Conservation (phyloP, 2,888 invertebrate genomes). For the Brassicogethes aeneus region DNA sequence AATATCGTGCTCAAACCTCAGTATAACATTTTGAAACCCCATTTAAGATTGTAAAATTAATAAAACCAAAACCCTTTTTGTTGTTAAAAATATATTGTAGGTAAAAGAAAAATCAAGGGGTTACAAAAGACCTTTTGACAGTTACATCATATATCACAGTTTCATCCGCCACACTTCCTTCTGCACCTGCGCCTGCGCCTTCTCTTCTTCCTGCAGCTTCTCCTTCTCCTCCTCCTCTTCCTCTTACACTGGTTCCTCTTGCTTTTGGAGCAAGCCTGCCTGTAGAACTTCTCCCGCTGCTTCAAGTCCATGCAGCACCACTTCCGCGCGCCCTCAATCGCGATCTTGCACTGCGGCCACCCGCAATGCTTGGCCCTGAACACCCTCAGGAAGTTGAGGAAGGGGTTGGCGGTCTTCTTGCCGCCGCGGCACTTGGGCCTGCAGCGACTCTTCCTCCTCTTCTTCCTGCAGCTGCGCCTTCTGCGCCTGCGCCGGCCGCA, state of each 20-base stretch:
- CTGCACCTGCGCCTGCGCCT: background rate
- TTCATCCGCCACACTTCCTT: background rate
- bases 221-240: conserved; percentile 6
- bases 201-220: conserved; percentile 1
- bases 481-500: background rate
- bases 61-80: too few relatives aligned
- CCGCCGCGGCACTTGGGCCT: conserved; percentile 3
- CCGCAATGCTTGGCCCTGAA: conserved; percentile 26
- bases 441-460: background rate
- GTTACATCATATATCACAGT: too few relatives aligned
- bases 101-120: too few relatives aligned
- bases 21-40: too few relatives aligned
- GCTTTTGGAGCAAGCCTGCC: conserved; percentile 13
- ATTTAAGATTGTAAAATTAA: too few relatives aligned
- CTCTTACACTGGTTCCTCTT: conserved; percentile 4
- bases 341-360: conserved; percentile 26
- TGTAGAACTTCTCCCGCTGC: conserved; percentile 17
- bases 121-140: too few relatives aligned
- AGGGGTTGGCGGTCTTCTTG: conserved; percentile 25
- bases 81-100: too few relatives aligned
- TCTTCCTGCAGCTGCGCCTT: background rate
- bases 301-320: conserved; percentile 26
- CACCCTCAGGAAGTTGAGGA: conserved; percentile 28
- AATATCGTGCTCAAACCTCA: too few relatives aligned
- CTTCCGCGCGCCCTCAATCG: conserved; percentile 28